Base-by-base conservation (phyloP, 2,113 vertebrate genomes). In the Callithrix jacchus region DNA sequence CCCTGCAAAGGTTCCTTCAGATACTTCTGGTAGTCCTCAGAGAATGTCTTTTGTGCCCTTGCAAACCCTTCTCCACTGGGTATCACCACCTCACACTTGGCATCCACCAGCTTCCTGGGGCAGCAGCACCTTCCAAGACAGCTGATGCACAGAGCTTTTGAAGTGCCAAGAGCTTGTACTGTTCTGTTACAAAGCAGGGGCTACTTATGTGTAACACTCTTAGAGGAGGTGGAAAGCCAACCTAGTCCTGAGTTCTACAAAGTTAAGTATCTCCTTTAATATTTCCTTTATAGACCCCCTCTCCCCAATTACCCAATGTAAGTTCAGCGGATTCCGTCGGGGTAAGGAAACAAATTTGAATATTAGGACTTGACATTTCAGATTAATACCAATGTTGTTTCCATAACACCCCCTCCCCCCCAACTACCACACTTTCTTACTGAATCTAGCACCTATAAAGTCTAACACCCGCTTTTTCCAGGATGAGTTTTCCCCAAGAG, bases 281-380 rank as follows among this genome's bases (percentile, higher is more conserved):
- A 88, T 66, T 76, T 79, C 89, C 45, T 91, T 93, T 37, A 71
- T 16, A 20, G 30, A 40, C 35, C 2, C 10, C 8, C 12, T 74
- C 32, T 10, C 74, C 56, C 27, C 70, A 68, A 17, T 74, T 77
- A 54, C 16, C 10, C 49, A 68, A 7, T 6, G 1, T n/a, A 82
- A 66, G 3, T 45, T 37, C 74, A 83, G 0, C 54, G 68, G 35
- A 6, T 76, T 93, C 47, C 45, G 23, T 13, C 61, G 30, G 27
- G 13, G 25, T 89, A 42, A 73, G 76, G 40, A 96, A 96, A 83
- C n/a, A 83, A 82, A 79, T 91, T 27, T 58, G 17, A 89, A 70
- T 79, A 83, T 73, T n/a, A 89, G 23, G 68, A 80, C 79, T 84
- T 94, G 13, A 64, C 49, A 70, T 70, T 83, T 96, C 42, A 93